A percentile compares a stretch with the other conserved stretches of the same genome.
Evolutionary conservation across 2,888 invertebrate species (phyloP).

Genomic region (Cacoxenus indagator): DNA sequence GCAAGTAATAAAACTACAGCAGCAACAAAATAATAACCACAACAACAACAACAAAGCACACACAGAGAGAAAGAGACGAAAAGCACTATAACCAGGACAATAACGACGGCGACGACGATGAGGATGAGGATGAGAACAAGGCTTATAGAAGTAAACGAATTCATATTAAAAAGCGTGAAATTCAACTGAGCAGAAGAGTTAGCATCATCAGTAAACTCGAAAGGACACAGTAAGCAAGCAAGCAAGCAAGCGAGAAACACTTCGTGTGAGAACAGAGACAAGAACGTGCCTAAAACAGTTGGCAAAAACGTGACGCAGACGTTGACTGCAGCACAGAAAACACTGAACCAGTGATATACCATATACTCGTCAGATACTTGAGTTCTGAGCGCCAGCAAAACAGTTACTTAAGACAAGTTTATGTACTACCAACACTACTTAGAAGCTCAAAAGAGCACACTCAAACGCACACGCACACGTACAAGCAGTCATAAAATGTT

Average conservation of each 20-base stretch:
- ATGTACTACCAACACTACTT: neutral
- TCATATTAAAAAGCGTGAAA: neutral
- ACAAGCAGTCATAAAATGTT: no score
- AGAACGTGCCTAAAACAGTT: no score
- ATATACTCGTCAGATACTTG: neutral
- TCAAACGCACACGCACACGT: neutral
- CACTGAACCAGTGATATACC: neutral
- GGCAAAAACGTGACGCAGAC: neutral
- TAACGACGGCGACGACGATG: neutral
- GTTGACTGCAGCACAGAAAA: neutral
- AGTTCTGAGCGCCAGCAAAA: neutral
- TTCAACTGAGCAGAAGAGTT: neutral
- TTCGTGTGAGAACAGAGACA: no score
- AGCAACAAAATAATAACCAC: neutral
- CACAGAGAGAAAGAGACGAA: neutral
- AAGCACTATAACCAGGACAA: no score
- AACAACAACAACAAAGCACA: neutral
- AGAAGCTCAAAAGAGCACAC: neutral
- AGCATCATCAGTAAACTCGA: neutral
- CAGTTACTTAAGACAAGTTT: neutral
- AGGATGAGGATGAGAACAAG: neutral
- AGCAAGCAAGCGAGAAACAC: neutral
- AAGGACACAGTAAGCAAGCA: no score
- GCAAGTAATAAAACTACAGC: neutral
- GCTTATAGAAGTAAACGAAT: neutral